Percentiles rank a stretch among this genome's conserved stretches.
phyloP scores from a whole-genome alignment of 2,888 invertebrate genomes.

The Drosophila fungiperda region DNA sequence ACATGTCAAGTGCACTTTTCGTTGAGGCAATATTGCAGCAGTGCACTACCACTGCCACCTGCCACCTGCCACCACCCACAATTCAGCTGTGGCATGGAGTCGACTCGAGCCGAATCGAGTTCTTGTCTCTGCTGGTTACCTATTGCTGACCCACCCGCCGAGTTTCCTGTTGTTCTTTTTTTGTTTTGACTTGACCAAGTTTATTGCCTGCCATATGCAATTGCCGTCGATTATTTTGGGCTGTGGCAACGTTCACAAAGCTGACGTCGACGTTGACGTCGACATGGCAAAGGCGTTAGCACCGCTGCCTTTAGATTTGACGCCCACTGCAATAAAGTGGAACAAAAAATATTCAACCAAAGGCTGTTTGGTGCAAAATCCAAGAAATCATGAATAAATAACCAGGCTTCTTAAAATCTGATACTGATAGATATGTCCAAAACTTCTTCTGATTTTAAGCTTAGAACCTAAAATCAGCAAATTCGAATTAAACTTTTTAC shows the following conservation, averaged over 20 bases:
- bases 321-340: constrained; percentile 44
- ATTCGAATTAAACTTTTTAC: background rate
- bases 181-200: constrained; percentile 77
- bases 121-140: background rate
- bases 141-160: constrained; percentile 11
- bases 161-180: background rate
- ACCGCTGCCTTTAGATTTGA: constrained; percentile 34
- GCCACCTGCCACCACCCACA: background rate
- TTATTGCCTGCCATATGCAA: constrained; percentile 82
- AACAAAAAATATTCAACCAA: background rate
- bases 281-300: constrained; percentile 66
- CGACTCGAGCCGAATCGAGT: constrained; percentile 1
- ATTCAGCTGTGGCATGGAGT: constrained; percentile 2
- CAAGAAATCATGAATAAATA: background rate
- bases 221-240: constrained; percentile 77
- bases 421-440: background rate
- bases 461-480: background rate
- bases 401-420: background rate
- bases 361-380: background rate
- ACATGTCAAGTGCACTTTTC: constrained; percentile 77
- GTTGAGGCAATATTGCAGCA: constrained; percentile 48
- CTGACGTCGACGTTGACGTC: constrained; percentile 6
- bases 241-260: constrained; percentile 4
- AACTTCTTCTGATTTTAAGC: background rate
- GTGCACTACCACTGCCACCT: constrained; percentile 6